Evolutionary conservation across 2,113 vertebrate species (phyloP).

Genomic region (Miniopterus natalensis): DNA sequence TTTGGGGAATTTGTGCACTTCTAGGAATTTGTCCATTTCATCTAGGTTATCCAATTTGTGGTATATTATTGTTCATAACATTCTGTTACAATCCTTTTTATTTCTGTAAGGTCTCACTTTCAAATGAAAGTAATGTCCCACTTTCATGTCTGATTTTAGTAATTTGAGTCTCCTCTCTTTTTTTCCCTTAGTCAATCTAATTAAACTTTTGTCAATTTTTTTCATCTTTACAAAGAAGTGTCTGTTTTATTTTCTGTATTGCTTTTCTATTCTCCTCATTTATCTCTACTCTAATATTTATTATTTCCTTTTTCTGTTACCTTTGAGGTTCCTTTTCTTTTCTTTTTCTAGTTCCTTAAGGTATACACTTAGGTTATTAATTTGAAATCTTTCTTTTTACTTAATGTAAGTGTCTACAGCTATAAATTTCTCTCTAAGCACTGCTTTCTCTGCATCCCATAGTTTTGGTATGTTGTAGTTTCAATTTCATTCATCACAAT

Average conservation of each 20-base stretch:
- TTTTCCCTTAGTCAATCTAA: neutral
- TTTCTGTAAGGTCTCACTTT: neutral
- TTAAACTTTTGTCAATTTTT: conserved; percentile 2
- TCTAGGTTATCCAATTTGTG: neutral
- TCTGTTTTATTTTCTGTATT: neutral
- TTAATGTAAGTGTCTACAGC: neutral
- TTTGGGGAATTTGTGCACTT: neutral
- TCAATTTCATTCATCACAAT: neutral
- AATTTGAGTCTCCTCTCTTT: neutral
- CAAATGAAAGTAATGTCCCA: neutral
- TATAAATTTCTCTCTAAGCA: neutral
- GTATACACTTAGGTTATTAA: neutral
- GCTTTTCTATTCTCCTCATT: conserved; percentile 7
- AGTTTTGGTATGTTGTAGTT: neutral
- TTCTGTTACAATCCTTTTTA: neutral
- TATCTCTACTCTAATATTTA: neutral
- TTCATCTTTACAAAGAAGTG: neutral
- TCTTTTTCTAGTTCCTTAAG: conserved; percentile 40
- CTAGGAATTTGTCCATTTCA: neutral
- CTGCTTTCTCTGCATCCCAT: neutral
- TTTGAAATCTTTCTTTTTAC: conserved; percentile 23
- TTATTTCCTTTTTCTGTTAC: neutral
- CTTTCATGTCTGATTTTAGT: neutral
- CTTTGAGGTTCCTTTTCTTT: neutral
- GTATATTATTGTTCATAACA: neutral